Conservation (phyloP, 2,797 vertebrate genomes). For the Petrocephalus schoutedeni region DNA sequence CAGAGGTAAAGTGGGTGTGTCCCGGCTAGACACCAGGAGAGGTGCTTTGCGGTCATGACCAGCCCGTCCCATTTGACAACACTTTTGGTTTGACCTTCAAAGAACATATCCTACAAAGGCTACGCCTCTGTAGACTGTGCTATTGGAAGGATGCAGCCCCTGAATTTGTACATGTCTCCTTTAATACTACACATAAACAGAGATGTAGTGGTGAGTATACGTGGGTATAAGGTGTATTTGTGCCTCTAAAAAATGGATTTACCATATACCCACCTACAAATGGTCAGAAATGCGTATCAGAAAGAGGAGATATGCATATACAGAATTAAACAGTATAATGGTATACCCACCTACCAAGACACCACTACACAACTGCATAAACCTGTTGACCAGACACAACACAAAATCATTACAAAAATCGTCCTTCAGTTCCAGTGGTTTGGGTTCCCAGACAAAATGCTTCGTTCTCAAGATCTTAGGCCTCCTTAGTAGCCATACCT, state of each 20-base stretch:
- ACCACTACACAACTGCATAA: background rate
- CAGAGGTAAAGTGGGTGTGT: background rate
- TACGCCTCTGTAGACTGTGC: background rate
- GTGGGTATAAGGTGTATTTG: background rate
- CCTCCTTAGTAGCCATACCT: conserved; percentile 59
- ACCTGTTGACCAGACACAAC: background rate
- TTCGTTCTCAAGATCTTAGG: conserved; percentile 52
- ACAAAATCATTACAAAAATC: background rate
- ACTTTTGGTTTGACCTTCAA: background rate
- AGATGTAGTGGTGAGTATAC: background rate
- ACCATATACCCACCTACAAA: background rate
- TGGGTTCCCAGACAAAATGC: background rate
- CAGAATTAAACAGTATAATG: background rate
- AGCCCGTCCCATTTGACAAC: background rate
- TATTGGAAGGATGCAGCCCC: background rate
- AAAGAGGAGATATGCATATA: background rate
- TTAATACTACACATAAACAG: background rate
- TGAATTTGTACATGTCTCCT: background rate
- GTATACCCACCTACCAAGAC: background rate
- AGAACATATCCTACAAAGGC: background rate
- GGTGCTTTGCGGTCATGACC: background rate
- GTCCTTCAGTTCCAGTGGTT: background rate
- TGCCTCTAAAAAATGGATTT: background rate
- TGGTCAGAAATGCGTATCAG: background rate
- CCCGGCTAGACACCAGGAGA: background rate